Base-by-base conservation (phyloP, 23 tunicate species). In the Trididemnum miniatum region DNA sequence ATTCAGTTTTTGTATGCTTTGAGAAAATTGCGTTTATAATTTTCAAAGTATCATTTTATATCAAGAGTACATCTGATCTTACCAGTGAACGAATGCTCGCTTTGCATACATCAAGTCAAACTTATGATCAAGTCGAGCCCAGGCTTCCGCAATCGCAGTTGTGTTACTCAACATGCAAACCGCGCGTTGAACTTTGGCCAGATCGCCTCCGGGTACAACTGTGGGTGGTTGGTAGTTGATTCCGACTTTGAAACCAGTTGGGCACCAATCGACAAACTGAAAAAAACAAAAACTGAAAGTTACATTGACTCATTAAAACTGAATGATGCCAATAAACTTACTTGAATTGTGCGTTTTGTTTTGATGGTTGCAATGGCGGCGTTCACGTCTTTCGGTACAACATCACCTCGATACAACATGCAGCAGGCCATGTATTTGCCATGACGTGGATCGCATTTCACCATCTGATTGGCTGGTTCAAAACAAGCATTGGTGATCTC, bases 351-450 rank as follows among this genome's bases (percentile, higher is more conserved):
- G 24, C 89, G 89, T 34, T 85, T 85, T 31, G 89, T 85, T 34
- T 85, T 85, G 77, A 85, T 85, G 34, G 83, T 77, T 1, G 89
- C 89, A 34, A 85, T 85, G 31, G 89, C 83, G 0, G 89, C 89
- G 78, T 85, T 85, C 34, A 85, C 89, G 44, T 85, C 89, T 69
- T 85, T 85, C 71, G 89, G 89, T 40, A 87, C 86, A 75, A 81
- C 86, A 62, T 87, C 82, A 71, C 90, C 85, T 50, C 99, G 80
- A 87, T 95, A 95, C 83, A 95, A 72, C 95, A 95, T 89, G 75
- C 99, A 95, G 86, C 99, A 95, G 31, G 99, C 99, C 99, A 96
- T 96, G 96, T 96, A 96, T 52, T 96, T 96, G 72, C 99, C 99
- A 76, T 96, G 92, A 74, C 99, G 96, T 5, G 99, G 99, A 71